Evolutionary conservation across 1,140 invertebrate genomes (phyloP).

Genomic region (Cyclina sinensis): DNA sequence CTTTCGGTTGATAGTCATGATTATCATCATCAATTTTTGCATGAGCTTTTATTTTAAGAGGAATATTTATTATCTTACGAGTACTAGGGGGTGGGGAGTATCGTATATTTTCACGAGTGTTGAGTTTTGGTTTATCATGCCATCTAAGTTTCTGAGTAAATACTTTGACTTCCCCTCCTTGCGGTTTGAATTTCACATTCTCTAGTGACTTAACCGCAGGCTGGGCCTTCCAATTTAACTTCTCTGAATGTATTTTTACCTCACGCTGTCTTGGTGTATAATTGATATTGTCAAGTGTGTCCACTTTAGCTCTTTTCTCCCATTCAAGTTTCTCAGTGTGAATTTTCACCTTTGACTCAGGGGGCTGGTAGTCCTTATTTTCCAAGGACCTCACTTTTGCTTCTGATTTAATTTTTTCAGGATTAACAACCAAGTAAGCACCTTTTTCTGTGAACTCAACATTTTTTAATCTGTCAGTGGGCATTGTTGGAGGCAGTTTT

Average conservation of each 20-base stretch:
- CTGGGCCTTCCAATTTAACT: slow-evolving; percentile 75
- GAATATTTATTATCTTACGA: slow-evolving; percentile 52
- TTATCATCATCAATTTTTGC: slow-evolving; percentile 53
- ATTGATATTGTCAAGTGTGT: slow-evolving; percentile 77
- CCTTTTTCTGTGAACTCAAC: slow-evolving; percentile 66
- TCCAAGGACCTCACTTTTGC: slow-evolving; percentile 82
- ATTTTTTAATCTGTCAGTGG: slow-evolving; percentile 64
- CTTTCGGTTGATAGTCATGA: slow-evolving; percentile 37
- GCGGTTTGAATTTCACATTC: slow-evolving; percentile 65
- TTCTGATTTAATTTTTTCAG: slow-evolving; percentile 88
- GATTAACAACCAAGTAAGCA: slow-evolving; percentile 64
- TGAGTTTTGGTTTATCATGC: slow-evolving; percentile 66
- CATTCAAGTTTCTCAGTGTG: slow-evolving; percentile 63
- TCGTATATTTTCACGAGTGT: slow-evolving; percentile 61
- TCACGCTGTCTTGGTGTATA: slow-evolving; percentile 77
- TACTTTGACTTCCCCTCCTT: slow-evolving; percentile 30
- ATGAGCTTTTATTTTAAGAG: slow-evolving; percentile 56
- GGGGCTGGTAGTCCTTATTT: slow-evolving; percentile 76
- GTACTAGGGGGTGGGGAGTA: slow-evolving; percentile 55
- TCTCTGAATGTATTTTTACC: slow-evolving; percentile 73
- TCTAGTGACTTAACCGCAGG: slow-evolving; percentile 76
- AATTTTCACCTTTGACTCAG: slow-evolving; percentile 78
- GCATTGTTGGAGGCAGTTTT: slow-evolving; percentile 48
- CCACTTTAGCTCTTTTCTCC: slow-evolving; percentile 73
- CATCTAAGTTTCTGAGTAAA: slow-evolving; percentile 64